phyloP scores from a whole-genome alignment of 2,113 vertebrate species.

The Pterocles gutturalis region DNA sequence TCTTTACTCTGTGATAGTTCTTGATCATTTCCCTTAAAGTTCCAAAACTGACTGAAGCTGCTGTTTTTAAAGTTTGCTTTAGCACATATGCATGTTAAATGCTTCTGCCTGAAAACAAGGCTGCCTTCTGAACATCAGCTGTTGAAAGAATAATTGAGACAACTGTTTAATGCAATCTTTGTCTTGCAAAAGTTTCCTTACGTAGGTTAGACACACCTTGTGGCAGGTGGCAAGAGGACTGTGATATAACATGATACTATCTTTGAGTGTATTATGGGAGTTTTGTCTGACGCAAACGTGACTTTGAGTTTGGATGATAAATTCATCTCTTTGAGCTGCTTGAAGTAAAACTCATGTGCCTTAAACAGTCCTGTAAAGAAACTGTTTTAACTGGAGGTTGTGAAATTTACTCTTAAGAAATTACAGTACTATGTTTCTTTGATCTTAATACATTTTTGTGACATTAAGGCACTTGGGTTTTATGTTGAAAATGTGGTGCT shows the following conservation, averaged over 20 bases:
- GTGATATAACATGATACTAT: not conserved
- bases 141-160: not conserved
- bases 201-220: not conserved
- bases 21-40: not conserved
- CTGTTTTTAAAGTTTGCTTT: not conserved
- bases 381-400: not conserved
- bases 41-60: not conserved
- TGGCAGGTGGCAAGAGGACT: not conserved
- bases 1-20: not conserved
- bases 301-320: not conserved
- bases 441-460: not conserved
- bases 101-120: not conserved
- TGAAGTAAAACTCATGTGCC: not conserved
- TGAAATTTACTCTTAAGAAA: not conserved
- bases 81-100: not conserved
- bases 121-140: not conserved
- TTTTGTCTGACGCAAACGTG: not conserved
- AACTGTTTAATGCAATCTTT: not conserved
- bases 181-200: constrained; percentile 26
- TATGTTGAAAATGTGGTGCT: not conserved
- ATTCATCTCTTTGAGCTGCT: not conserved
- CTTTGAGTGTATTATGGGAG: not conserved
- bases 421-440: not conserved
- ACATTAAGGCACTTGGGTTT: not conserved
- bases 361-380: not conserved